Evolutionary conservation across 2,113 vertebrate species (phyloP), one percentile per base, ranked within the genome.

Genomic region (Hydropotes inermis): DNA sequence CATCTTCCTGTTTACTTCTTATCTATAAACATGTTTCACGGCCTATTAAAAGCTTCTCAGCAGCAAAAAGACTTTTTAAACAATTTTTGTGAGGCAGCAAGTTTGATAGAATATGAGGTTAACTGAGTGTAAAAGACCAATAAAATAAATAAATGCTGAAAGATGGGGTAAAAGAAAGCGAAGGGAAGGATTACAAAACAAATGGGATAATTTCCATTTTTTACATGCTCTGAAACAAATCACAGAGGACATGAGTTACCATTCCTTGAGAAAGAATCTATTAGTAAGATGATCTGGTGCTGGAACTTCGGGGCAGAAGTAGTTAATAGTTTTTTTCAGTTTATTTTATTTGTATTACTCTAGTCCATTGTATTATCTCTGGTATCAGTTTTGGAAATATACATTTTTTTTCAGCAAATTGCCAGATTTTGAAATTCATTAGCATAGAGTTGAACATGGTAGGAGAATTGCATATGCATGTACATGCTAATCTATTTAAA

Each of bases 1-100:
- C 7, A 27, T 33, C 55, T 82, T 96, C 61, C n/a, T 92, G 61
- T 84, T 97, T 96, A 89, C 55, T 78, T 95, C 64, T 96, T 84
- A 78, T 50, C 87, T 92, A 47, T 45, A 94, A 92, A 67, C 50
- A 86, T 52, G 21, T 95, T 97, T 91, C 83, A 45, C 4, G 17
- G 78, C 28, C 36, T 87, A 23, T 85, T 94, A 39, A 95, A 97
- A 83, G 25, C 54, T 45, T 21, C 86, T 82, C 50, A 76, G 58
- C 70, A 79, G 52, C 43, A 94, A 61, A 87, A 94, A 85, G 1
- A 23, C 10, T 96, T 94, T 79, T 81, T 13, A 54, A 89, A 85
- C 30, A 54, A 78, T 90, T 94, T 95, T 92, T 60, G 23, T 61
- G 50, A 84, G 28, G 47, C 43, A 91, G 78, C 36, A 67, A 95